Conservation (phyloP, 2,113 vertebrate genomes). For the Halcyon malimbica region DNA sequence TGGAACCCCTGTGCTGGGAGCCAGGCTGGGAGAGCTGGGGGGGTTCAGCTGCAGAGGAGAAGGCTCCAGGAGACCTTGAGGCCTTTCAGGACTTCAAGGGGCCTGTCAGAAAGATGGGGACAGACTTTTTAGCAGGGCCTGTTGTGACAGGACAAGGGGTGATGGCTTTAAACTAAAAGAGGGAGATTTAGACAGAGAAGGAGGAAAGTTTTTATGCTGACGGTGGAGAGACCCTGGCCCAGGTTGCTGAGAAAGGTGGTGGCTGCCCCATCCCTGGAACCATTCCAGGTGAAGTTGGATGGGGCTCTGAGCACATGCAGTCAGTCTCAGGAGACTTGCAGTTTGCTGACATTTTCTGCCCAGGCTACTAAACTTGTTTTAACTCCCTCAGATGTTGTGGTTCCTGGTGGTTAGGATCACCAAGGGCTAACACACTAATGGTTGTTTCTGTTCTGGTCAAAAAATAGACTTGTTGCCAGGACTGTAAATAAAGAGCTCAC, state of each 20-base stretch:
- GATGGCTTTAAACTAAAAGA: neutral
- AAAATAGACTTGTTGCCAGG: neutral
- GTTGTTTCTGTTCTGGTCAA: neutral
- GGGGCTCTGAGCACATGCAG: no score
- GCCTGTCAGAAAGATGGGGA: neutral
- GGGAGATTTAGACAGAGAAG: neutral
- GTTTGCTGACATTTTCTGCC: neutral
- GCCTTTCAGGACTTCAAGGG: neutral
- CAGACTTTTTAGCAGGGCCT: neutral
- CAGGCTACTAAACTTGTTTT: neutral
- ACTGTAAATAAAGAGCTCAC: neutral
- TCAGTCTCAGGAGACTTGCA: accelerated
- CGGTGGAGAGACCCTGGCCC: neutral
- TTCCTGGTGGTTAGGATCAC: neutral
- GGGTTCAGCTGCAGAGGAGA: neutral
- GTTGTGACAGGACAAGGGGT: neutral
- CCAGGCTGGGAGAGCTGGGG: no score
- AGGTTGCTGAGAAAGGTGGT: neutral
- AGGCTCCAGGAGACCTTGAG: neutral
- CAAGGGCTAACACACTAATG: neutral
- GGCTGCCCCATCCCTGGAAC: neutral
- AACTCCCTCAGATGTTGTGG: accelerated
- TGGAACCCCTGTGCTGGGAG: neutral
- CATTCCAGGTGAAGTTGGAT: neutral
- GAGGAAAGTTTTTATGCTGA: neutral